Base-by-base conservation (phyloP, 1,140 invertebrate species). In the Zeugodacus cucurbitae region DNA sequence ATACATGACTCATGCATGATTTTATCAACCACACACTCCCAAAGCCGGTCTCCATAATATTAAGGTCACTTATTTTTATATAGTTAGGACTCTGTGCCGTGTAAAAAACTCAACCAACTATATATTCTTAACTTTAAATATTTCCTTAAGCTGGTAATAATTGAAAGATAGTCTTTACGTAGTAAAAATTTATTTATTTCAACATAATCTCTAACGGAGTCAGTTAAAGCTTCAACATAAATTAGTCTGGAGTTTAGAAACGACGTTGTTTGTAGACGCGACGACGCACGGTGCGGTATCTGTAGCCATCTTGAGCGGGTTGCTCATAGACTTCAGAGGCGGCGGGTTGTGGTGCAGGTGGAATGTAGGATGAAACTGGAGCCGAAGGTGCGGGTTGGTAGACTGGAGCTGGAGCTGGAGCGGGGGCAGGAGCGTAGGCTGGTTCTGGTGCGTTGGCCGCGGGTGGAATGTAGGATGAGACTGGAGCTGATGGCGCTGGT, bases 391-490 rank as follows among this genome's bases (percentile, higher is more conserved):
- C 22, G 34, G 85, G 37, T 57, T 32, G 11, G 17, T 87, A 86
- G 5, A 87, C 89, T 78, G 90, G 90, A 88, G 90, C 91, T 87
- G 91, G 92, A 20, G 91, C 91, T 88, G 92, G 37, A 22, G 74
- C 74, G 32, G 90, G 89, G 44, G 89, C 87, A 22, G 74, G 37
- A 11, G 22, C 20, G 32, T 82, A 54, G 7, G 41, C 37, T 10
- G 37, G 89, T 26, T 91, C 90, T 17, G 91, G 91, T 41, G 91
- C 91, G 91, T 91, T 90, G 86, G 91, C 91, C 74, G 82, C 74
- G 22, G 86, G 86, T 57, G 86, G 48, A 3, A 62, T 34, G n/a
- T n/a, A n/a, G n/a, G n/a, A n/a, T n/a, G n/a, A n/a, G n/a, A n/a
- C n/a, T n/a, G n/a, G n/a, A n/a, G n/a, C n/a, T n/a, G n/a, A n/a